Evolutionary conservation across 2,797 vertebrate genomes (phyloP).

Genomic region (Melopsittacus undulatus): DNA sequence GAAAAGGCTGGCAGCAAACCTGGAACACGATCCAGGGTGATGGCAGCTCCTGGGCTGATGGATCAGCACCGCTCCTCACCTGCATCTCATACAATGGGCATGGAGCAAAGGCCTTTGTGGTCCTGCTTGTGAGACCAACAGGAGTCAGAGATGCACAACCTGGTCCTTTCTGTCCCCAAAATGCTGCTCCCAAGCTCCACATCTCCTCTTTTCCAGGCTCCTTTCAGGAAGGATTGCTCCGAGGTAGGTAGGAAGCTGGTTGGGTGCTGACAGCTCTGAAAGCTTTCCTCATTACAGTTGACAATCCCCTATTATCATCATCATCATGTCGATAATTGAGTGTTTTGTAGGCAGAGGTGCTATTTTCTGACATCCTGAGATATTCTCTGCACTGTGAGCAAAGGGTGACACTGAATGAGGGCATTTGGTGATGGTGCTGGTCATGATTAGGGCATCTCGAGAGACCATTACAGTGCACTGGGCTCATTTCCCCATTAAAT

Average conservation of each 20-base stretch:
- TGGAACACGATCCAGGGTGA: background rate
- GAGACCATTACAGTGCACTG: background rate
- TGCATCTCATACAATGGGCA: background rate
- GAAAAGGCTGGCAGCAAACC: background rate
- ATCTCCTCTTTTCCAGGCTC: background rate
- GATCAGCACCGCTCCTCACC: background rate
- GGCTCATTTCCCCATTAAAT: constrained; percentile 28
- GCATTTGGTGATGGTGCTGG: background rate
- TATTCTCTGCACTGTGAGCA: background rate
- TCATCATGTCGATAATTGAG: background rate
- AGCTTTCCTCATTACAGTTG: constrained; percentile 40
- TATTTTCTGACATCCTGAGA: constrained; percentile 52
- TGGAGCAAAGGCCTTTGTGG: background rate
- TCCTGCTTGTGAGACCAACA: background rate
- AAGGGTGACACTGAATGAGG: background rate
- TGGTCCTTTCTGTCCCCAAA: background rate
- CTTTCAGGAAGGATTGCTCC: background rate
- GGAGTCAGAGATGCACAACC: background rate
- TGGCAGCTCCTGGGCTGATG: background rate
- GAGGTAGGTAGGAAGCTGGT: background rate
- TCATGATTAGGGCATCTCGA: background rate
- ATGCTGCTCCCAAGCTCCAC: background rate
- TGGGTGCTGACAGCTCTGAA: constrained; percentile 53
- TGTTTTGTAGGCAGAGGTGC: constrained; percentile 46
- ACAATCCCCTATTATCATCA: constrained; percentile 45